Percentiles rank a stretch among this genome's conserved stretches.
Evolutionary conservation across 2,888 invertebrate species (phyloP).

Genomic region (Nomada fabriciana): DNA sequence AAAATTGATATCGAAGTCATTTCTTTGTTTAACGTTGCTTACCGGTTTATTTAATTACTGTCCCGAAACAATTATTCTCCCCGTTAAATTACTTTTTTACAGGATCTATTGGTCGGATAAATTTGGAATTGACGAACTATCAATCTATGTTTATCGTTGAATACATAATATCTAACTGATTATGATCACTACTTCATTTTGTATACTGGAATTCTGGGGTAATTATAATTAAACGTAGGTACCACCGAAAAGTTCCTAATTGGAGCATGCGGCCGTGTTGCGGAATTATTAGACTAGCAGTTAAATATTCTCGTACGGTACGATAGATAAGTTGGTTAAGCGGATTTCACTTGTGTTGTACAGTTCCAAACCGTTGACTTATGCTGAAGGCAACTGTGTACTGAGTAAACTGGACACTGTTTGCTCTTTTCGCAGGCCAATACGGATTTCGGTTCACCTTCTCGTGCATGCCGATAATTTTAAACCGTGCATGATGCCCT

Average conservation of each 20-base stretch:
- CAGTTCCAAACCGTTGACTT: slow-evolving; percentile 54
- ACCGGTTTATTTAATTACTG: not conserved
- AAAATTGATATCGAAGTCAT: slow-evolving; percentile 10
- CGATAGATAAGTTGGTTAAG: slow-evolving; percentile 60
- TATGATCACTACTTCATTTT: not conserved
- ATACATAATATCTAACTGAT: not conserved
- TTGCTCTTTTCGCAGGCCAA: slow-evolving; percentile 38
- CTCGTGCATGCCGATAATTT: slow-evolving; percentile 22
- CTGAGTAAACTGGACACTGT: slow-evolving; percentile 41
- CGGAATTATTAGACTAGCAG: slow-evolving; percentile 43
- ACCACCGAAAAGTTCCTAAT: slow-evolving; percentile 26
- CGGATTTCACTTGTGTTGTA: slow-evolving; percentile 48
- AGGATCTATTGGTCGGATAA: not conserved
- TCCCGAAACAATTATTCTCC: not conserved
- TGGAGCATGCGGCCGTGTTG: not conserved
- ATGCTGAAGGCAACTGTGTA: slow-evolving; percentile 44
- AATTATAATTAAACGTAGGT: slow-evolving; percentile 15
- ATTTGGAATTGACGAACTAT: not conserved
- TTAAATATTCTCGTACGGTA: slow-evolving; percentile 55
- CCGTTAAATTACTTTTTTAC: not conserved
- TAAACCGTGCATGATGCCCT: not conserved
- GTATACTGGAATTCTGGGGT: not conserved
- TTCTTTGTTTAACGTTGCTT: not conserved
- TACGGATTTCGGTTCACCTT: slow-evolving; percentile 28
- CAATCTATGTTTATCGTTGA: not conserved